A percentile compares a stretch with the other conserved stretches of the same genome.
Conservation (phyloP, 2,113 vertebrate species). For the Aleadryas rufinucha region DNA sequence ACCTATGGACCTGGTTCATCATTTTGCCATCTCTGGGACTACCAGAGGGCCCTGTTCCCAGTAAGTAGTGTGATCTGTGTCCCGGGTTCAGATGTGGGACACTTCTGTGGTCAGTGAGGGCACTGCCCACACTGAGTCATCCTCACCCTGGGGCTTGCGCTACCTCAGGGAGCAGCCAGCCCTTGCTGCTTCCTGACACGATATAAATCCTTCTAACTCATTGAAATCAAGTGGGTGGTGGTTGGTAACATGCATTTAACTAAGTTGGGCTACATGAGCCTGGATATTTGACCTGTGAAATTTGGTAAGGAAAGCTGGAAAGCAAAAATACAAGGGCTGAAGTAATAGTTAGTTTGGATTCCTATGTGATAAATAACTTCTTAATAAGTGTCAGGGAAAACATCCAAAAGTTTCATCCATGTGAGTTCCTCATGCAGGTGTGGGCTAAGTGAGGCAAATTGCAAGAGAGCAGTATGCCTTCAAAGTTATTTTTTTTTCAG, state of each 20-base stretch:
- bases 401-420: not conserved
- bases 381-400: not conserved
- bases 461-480: not conserved
- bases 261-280: not conserved
- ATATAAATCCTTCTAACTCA: not conserved
- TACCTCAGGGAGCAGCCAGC: not conserved
- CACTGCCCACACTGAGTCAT: rapidly evolving
- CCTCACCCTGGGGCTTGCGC: not conserved
- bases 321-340: not conserved
- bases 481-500: not conserved
- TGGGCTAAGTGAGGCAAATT: not conserved
- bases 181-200: not conserved
- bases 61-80: not conserved
- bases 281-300: not conserved
- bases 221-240: not conserved
- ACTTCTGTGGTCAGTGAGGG: not conserved
- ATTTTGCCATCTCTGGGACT: not conserved
- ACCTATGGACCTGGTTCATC: not conserved
- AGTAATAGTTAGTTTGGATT: not conserved
- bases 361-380: not conserved
- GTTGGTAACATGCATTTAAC: not conserved
- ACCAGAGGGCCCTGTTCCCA: not conserved
- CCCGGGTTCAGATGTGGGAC: not conserved
- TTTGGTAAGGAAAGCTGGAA: not conserved
- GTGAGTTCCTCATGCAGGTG: not conserved